Percentiles rank a stretch among this genome's conserved stretches.
Conservation (phyloP, 2,888 invertebrate species). For the Monochamus alternatus region DNA sequence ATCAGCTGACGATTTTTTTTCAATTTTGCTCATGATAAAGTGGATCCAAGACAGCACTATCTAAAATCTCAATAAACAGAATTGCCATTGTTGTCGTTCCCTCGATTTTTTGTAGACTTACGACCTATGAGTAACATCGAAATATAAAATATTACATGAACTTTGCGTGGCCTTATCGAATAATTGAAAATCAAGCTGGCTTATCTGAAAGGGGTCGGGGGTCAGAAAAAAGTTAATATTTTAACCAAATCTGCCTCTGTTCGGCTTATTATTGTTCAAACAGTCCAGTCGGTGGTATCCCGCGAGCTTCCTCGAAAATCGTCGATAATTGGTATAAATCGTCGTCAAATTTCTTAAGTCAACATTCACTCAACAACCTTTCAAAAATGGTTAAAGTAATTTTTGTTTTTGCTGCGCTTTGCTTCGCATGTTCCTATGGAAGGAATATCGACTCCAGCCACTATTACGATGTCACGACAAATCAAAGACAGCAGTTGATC, state of each 20-base stretch:
- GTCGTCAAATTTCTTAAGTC: too few relatives aligned
- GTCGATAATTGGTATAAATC: neutral
- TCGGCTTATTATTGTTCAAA: constrained; percentile 22
- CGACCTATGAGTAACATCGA: constrained; percentile 22
- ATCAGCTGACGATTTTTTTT: too few relatives aligned
- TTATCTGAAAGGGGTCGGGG: constrained; percentile 26
- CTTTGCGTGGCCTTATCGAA: constrained; percentile 32
- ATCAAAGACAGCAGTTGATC: neutral
- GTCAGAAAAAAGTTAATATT: constrained; percentile 32
- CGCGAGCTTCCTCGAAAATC: constrained; percentile 12
- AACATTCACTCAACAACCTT: too few relatives aligned
- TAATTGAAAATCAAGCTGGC: constrained; percentile 31
- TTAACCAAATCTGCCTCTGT: constrained; percentile 28
- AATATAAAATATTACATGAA: constrained; percentile 32
- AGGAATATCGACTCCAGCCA: constrained; percentile 12
- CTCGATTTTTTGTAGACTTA: constrained; percentile 17
- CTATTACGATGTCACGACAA: constrained; percentile 10
- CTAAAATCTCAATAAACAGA: neutral
- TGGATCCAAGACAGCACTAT: too few relatives aligned
- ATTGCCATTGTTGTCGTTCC: constrained; percentile 11
- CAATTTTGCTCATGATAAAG: too few relatives aligned
- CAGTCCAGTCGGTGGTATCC: constrained; percentile 4
- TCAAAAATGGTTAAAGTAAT: neutral
- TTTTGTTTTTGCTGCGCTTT: neutral
- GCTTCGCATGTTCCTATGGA: neutral